phyloP scores from a whole-genome alignment of 2,797 vertebrate species.

The Propithecus deckenii region DNA sequence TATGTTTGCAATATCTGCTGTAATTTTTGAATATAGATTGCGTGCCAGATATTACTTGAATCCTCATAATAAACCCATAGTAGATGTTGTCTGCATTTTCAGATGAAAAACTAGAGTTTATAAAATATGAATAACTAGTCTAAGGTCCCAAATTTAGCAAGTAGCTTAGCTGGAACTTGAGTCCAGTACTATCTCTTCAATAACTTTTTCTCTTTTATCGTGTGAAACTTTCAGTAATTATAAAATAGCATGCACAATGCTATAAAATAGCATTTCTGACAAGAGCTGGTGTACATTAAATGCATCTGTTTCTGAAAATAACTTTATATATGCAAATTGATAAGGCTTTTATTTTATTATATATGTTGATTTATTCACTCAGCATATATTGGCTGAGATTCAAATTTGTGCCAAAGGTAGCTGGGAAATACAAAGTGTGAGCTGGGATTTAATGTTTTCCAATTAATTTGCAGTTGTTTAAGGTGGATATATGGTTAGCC shows the following conservation, averaged over 20 bases:
- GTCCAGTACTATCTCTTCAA: neutral
- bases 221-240: neutral
- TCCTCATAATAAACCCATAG: neutral
- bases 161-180: neutral
- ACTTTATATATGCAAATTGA: neutral
- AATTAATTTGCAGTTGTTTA: neutral
- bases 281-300: neutral
- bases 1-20: neutral
- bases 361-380: neutral
- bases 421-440: neutral
- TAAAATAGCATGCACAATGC: neutral
- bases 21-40: neutral
- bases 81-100: neutral
- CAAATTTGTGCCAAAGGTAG: neutral
- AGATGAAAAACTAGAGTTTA: neutral
- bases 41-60: neutral
- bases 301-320: neutral
- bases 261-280: neutral
- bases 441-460: neutral
- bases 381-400: neutral
- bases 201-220: neutral
- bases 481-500: neutral
- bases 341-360: neutral
- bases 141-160: neutral
- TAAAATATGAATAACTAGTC: neutral